Base-by-base conservation (phyloP, 2,888 invertebrate genomes). In the Catocala nupta region DNA sequence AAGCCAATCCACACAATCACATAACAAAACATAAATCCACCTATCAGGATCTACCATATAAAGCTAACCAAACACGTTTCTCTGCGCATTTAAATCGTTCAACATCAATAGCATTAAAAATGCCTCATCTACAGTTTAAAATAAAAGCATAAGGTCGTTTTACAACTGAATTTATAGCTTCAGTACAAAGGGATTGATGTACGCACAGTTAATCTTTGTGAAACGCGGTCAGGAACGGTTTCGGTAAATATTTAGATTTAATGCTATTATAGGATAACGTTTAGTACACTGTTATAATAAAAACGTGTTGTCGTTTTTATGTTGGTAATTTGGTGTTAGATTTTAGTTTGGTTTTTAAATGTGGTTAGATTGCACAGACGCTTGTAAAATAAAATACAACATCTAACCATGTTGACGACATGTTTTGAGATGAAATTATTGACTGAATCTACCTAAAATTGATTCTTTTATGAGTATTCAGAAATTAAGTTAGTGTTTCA, bases 101-200 rank as follows among this genome's bases (percentile, higher is more conserved):
- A 74, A 74, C 77, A 64, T 68, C 64, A 75, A 75, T 59, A 68
- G 66, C 66, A 68, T 64, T 63, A 63, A 71, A 74, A 74, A 71
- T 63, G 66, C 49, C 63, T 43, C 55, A 68, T 74, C 77, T 71
- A 73, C 65, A 71, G 71, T 71, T 61, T 64, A 69, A 77, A 77
- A 74, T 68, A 63, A 77, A 77, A 63, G 69, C 50, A 10, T 64
- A 69, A 69, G 62, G 43, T 50, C n/a, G 49, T 62, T 77, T 75
- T 62, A 74, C 77, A 64, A 60, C 52, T 48, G 52, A 65, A 75
- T 76, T 76, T 76, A 76, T 72, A 72, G 67, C 69, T 61, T 25
- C 63, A 64, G 65, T 74, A 75, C 75, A 75, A 75, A 75, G 71
- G 56, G 65, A 70, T 75, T 77, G 74, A 77, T 75, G 67, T 67